Evolutionary conservation across 92 coral and sea anemone genomes (phyloP), one percentile per base, ranked within the genome.

Genomic region (Bergia puertoricense): DNA sequence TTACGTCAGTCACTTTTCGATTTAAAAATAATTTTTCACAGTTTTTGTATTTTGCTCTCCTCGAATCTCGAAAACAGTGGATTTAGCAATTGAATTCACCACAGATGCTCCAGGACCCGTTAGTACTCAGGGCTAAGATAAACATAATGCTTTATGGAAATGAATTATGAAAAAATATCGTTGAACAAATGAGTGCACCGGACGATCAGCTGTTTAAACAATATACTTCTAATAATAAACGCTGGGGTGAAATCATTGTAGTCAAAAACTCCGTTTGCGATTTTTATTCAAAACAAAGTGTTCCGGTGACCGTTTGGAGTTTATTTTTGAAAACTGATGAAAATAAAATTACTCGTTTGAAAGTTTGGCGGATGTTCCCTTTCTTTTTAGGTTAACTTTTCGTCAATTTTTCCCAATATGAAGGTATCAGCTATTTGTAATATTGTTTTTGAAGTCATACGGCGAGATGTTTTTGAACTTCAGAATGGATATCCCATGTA

Each of bases 321-420:
- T 80, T 80, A 59, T 57, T 80, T 41, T 57, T 57, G 38, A 57
- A 80, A 80, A 80, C 40, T 59, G 59, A 80, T 80, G 72, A 36
- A 54, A 80, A 54, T 80, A 43, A 37, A 38, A 43, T 56, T 38
- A 80, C 46, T 56, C 16, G 14, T 80, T 54, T 80, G 36, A 10
- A 78, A 6, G 40, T 56, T 36, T 39, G 16, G 67, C 40, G 16
- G 82, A 68, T 30, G 82, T 41, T 79, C 82, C 5, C 69, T 16
- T 18, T 62, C 6, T 18, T 62, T 62, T 62, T 23, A 9, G 82
- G 50, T 44, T 77, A 45, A 42, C 57, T 42, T 77, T 44, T 77
- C 15, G 36, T 20, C 45, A 77, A 77, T 45, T 74, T 74, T 36
- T 57, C 56, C 51, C 0, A 42, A 42, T 22, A 5, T 30, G 44